Percentiles rank a stretch among this genome's conserved stretches.
phyloP scores from a whole-genome alignment of 2,888 invertebrate species.

The Matsumyia berberina region DNA sequence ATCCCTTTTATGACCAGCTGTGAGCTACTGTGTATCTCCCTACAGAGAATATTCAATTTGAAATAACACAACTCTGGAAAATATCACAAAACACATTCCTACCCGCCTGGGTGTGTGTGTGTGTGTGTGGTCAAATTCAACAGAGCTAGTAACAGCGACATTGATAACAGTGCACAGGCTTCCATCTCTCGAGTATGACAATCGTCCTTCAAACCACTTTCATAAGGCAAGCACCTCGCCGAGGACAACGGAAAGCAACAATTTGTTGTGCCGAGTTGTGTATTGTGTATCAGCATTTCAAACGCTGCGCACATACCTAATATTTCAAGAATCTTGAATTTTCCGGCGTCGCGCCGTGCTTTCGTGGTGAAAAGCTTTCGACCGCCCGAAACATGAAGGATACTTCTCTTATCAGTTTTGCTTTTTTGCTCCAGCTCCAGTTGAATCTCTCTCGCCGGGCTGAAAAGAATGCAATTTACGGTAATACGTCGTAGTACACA shows the following conservation, averaged over 20 bases:
- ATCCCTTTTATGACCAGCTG: conserved; percentile 35
- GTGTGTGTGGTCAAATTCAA: conserved; percentile 14
- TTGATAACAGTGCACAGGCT: conserved; percentile 8
- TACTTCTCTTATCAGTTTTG: conserved; percentile 69
- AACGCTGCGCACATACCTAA: conserved; percentile 33
- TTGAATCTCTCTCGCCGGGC: conserved; percentile 71
- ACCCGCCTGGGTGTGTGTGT: conserved; percentile 9
- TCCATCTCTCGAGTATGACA: conserved; percentile 35
- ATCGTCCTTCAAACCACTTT: conserved; percentile 61
- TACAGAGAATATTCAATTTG: conserved; percentile 51
- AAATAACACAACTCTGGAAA: conserved; percentile 2
- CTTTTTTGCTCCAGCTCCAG: conserved; percentile 58
- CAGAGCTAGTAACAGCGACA: background rate
- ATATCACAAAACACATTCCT: conserved; percentile 21
- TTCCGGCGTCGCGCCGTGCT: conserved; percentile 48
- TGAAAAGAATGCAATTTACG: conserved; percentile 52
- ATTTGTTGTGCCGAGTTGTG: conserved; percentile 58
- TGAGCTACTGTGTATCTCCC: conserved; percentile 37
- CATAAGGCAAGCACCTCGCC: conserved; percentile 4
- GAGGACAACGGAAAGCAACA: conserved; percentile 63
- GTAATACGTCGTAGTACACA: conserved; percentile 23
- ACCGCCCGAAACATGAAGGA: conserved; percentile 19
- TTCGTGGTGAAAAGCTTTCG: conserved; percentile 69
- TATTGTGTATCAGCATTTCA: conserved; percentile 22
- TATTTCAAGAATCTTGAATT: conserved; percentile 15